A percentile compares a stretch with the other conserved stretches of the same genome.
phyloP scores from a whole-genome alignment of 2,797 vertebrate genomes.

The Anabacerthia variegaticeps region DNA sequence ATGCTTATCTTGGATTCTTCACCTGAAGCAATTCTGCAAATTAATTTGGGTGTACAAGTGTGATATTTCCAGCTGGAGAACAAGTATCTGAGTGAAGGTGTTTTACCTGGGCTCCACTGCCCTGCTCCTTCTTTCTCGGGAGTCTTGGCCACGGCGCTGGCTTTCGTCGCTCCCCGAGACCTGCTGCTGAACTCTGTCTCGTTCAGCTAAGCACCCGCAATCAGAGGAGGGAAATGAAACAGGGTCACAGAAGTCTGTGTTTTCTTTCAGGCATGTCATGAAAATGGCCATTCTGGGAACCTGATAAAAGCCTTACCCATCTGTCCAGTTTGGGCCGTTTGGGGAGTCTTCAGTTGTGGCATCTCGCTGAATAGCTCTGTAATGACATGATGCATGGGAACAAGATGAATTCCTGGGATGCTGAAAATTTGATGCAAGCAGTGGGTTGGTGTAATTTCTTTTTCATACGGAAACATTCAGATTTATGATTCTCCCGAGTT shows the following conservation, averaged over 20 bases:
- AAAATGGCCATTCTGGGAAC: conserved; percentile 70
- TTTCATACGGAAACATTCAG: conserved; percentile 39
- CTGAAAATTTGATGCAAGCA: conserved; percentile 53
- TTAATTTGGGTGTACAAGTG: conserved; percentile 46
- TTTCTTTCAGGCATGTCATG: conserved; percentile 68
- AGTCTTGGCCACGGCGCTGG: neutral
- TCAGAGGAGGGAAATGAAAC: conserved; percentile 63
- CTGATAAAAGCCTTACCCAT: conserved; percentile 70
- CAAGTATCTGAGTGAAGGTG: neutral
- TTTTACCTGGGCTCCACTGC: conserved; percentile 19
- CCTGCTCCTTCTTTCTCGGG: conserved; percentile 45
- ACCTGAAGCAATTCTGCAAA: conserved; percentile 59
- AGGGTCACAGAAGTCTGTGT: conserved; percentile 55
- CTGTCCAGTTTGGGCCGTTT: conserved; percentile 67
- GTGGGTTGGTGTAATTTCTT: conserved; percentile 31
- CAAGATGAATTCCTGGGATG: conserved; percentile 54
- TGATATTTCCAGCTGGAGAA: conserved; percentile 57
- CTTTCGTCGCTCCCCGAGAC: conserved; percentile 12
- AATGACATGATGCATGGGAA: conserved; percentile 6
- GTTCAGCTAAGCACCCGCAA: conserved; percentile 42
- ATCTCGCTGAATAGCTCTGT: conserved; percentile 38
- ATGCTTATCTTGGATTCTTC: conserved; percentile 53
- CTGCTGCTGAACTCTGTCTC: conserved; percentile 32
- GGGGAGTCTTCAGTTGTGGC: conserved; percentile 61
- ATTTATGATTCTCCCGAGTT: conserved; percentile 64